Conservation (phyloP, 2,888 invertebrate genomes). For the Limulus polyphemus region DNA sequence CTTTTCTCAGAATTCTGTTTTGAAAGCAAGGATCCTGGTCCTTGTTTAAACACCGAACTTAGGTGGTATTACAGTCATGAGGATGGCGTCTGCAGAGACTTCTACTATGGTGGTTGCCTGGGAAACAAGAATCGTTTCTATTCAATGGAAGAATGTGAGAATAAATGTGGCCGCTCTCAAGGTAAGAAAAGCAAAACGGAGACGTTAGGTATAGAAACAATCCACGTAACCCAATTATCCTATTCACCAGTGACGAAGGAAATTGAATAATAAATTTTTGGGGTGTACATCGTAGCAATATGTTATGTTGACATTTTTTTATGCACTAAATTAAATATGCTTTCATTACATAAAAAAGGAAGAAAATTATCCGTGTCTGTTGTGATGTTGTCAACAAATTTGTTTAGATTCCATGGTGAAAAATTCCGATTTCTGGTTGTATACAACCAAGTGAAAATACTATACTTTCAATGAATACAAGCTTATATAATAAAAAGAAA, state of each 20-base stretch:
- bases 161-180: conserved; percentile 24
- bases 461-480: too few relatives aligned
- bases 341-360: too few relatives aligned
- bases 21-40: conserved; percentile 51
- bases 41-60: conserved; percentile 45
- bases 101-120: conserved; percentile 73
- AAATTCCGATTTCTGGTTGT: too few relatives aligned
- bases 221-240: too few relatives aligned
- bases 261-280: neutral
- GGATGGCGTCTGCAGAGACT: conserved; percentile 62
- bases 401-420: too few relatives aligned
- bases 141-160: conserved; percentile 46
- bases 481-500: too few relatives aligned
- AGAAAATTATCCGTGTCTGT: too few relatives aligned
- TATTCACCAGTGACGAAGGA: too few relatives aligned
- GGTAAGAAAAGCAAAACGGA: conserved; percentile 4
- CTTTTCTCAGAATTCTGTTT: conserved; percentile 43
- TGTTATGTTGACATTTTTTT: neutral
- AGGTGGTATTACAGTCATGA: conserved; percentile 59
- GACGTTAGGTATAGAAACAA: neutral
- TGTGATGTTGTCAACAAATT: too few relatives aligned
- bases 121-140: conserved; percentile 76
- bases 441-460: too few relatives aligned
- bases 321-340: too few relatives aligned
- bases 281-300: neutral